phyloP scores from a whole-genome alignment of 1,140 invertebrate genomes.

The Drosophila takahashii region DNA sequence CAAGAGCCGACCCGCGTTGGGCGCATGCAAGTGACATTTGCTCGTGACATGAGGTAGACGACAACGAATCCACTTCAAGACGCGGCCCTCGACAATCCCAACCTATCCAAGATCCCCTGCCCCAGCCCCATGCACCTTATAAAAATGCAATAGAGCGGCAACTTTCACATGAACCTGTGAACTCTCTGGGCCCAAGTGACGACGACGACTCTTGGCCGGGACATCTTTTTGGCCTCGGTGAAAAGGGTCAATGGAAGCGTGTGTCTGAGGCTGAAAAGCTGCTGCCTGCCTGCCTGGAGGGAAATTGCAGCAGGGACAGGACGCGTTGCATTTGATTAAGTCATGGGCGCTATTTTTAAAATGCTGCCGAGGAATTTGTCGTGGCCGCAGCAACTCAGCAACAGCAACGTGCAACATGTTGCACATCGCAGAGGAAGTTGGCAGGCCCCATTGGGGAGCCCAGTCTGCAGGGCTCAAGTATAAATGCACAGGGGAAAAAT shows the following conservation, averaged over 20 bases:
- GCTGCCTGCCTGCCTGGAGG: conserved; percentile 24
- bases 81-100: conserved; percentile 20
- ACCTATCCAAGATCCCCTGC: not conserved
- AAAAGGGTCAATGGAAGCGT: conserved; percentile 72
- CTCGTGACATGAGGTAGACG: conserved; percentile 79
- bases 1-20: conserved; percentile 68
- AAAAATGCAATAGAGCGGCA: conserved; percentile 70
- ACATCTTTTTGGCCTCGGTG: conserved; percentile 23
- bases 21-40: conserved; percentile 80
- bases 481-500: conserved; percentile 9
- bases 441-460: conserved; percentile 15
- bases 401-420: conserved; percentile 74
- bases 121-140: not conserved
- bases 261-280: conserved; percentile 36
- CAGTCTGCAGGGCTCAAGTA: conserved; percentile 2
- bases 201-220: conserved; percentile 27
- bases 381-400: conserved; percentile 26
- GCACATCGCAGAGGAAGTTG: conserved; percentile 65
- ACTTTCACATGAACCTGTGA: conserved; percentile 81
- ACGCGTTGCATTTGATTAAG: conserved; percentile 77
- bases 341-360: conserved; percentile 81
- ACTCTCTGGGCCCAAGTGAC: conserved; percentile 51
- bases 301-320: conserved; percentile 9
- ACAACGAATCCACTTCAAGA: conserved; percentile 68
- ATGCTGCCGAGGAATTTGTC: conserved; percentile 68